phyloP scores from a whole-genome alignment of 2,888 invertebrate species.

The Hipparchia sbordonii region DNA sequence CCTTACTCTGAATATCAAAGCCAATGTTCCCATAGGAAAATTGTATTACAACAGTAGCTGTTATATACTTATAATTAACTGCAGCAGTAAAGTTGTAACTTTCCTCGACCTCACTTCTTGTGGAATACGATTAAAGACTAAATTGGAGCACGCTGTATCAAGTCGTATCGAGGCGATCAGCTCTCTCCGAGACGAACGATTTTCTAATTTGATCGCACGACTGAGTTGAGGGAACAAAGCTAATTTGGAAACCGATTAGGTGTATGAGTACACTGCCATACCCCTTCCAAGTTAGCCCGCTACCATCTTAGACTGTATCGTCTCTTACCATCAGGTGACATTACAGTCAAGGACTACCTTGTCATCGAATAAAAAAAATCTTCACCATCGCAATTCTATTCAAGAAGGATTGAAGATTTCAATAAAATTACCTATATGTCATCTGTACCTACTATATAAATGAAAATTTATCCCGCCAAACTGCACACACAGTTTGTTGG shows the following conservation, averaged over 20 bases:
- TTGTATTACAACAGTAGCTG: background rate
- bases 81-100: constrained; percentile 10
- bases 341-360: no score
- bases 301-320: no score
- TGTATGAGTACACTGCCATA: no score
- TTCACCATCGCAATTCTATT: background rate
- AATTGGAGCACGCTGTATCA: constrained; percentile 38
- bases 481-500: no score
- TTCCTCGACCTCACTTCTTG: constrained; percentile 18
- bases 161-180: constrained; percentile 39
- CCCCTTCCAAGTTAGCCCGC: no score
- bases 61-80: constrained; percentile 15
- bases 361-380: background rate
- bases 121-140: constrained; percentile 22
- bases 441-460: background rate
- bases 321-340: no score
- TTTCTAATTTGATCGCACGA: constrained; percentile 39
- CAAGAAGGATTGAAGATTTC: background rate
- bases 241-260: constrained; percentile 10
- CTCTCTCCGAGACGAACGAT: constrained; percentile 41
- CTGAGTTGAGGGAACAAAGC: constrained; percentile 25
- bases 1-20: no score
- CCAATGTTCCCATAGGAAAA: no score
- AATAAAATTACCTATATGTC: background rate
- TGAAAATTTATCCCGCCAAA: no score